Evolutionary conservation across 2,797 vertebrate genomes (phyloP).

Genomic region (Xiphophorus birchmanni): DNA sequence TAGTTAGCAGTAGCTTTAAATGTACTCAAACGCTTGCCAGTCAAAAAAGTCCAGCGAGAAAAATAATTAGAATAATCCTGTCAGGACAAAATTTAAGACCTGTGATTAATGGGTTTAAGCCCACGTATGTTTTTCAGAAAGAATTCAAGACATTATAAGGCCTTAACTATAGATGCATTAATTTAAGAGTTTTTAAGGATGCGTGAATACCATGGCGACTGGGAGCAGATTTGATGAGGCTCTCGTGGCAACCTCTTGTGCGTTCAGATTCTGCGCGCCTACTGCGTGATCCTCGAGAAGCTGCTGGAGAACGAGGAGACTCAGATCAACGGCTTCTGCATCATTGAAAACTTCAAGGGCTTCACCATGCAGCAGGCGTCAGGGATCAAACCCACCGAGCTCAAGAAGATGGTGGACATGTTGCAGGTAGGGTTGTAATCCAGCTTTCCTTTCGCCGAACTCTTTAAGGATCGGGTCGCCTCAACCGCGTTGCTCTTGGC

Average conservation of each 20-base stretch:
- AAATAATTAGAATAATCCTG: too few relatives aligned
- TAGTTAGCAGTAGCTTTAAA: too few relatives aligned
- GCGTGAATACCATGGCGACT: not conserved
- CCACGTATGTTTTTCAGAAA: too few relatives aligned
- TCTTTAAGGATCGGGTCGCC: not conserved
- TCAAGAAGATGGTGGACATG: slow-evolving; percentile 99
- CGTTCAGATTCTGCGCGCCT: slow-evolving; percentile 92
- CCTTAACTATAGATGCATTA: too few relatives aligned
- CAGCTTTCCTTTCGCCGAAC: not conserved
- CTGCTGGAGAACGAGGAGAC: slow-evolving; percentile 97
- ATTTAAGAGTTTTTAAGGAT: too few relatives aligned
- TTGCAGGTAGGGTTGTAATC: slow-evolving; percentile 85
- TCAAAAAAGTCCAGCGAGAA: too few relatives aligned
- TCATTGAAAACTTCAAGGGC: slow-evolving; percentile 97
- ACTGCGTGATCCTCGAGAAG: slow-evolving; percentile 97
- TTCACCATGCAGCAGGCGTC: slow-evolving; percentile 98
- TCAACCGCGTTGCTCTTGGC: not conserved
- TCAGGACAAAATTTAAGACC: too few relatives aligned
- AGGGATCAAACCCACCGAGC: slow-evolving; percentile 92
- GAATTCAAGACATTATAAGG: too few relatives aligned
- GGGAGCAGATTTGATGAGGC: not conserved
- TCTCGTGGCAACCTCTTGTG: not conserved
- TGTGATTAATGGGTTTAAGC: too few relatives aligned
- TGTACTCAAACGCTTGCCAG: too few relatives aligned
- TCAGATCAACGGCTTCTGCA: slow-evolving; percentile 98